These are phyloP conservation scores for Druon quercuslanigerum DNA, from an alignment of 1,140 invertebrate species.

Conservation along the genomic window DNA sequence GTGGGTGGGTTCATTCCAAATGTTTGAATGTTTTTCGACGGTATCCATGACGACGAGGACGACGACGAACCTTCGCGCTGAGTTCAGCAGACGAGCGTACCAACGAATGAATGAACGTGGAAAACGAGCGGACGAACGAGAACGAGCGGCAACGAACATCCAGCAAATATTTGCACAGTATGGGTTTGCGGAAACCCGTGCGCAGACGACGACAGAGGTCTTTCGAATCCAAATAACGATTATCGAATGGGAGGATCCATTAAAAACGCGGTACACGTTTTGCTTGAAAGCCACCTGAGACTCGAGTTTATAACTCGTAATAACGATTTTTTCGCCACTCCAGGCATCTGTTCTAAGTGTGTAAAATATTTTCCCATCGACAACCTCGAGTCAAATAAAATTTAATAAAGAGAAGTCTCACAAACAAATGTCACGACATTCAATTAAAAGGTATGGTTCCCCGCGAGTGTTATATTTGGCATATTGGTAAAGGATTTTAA, in stretches of 20 bases:
- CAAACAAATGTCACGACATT: too few relatives aligned
- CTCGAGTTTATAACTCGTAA: not conserved
- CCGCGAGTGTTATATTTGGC: too few relatives aligned
- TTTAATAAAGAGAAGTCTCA: too few relatives aligned
- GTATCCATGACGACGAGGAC: conserved; percentile 62
- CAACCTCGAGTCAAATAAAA: too few relatives aligned
- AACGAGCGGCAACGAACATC: conserved; percentile 57
- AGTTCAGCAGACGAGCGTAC: conserved; percentile 56
- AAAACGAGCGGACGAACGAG: conserved; percentile 55
- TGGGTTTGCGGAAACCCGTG: conserved; percentile 57
- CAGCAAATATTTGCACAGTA: conserved; percentile 62
- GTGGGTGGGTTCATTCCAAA: conserved; percentile 56
- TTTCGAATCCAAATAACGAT: conserved; percentile 47
- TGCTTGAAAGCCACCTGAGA: not conserved
- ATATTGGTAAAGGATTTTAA: too few relatives aligned
- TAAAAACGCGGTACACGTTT: conserved; percentile 2
- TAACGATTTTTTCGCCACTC: conserved; percentile 21
- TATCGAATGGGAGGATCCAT: conserved; percentile 30
- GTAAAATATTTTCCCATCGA: too few relatives aligned
- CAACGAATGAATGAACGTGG: conserved; percentile 56
- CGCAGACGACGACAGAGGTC: conserved; percentile 48
- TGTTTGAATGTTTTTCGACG: conserved; percentile 66
- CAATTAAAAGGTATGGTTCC: too few relatives aligned
- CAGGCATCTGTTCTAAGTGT: not conserved
- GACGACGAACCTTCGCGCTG: conserved; percentile 56